Evolutionary conservation across 2,888 invertebrate genomes (phyloP).

Genomic region (Unio pictorum): DNA sequence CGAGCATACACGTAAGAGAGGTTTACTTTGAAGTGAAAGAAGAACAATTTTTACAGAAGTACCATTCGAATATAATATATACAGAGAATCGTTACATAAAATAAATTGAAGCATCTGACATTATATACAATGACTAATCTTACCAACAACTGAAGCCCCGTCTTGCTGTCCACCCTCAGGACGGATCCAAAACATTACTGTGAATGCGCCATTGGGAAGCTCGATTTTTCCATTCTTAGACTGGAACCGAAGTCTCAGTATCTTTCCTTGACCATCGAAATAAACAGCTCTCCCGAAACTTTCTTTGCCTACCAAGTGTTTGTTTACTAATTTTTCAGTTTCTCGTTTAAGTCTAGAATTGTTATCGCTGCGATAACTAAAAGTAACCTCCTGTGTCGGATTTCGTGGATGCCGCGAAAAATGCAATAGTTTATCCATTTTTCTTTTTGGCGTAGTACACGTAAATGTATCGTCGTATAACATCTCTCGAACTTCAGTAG

Average conservation of each 20-base stretch:
- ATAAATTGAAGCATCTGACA: background rate
- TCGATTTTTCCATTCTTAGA: slow-evolving; percentile 15
- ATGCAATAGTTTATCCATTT: slow-evolving; percentile 5
- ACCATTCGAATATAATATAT: background rate
- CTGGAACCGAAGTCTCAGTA: slow-evolving; percentile 28
- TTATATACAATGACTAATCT: slow-evolving; percentile 14
- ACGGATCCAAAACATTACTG: slow-evolving; percentile 54
- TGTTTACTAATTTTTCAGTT: background rate
- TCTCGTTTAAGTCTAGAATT: too few species aligned
- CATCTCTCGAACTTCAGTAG: too few species aligned
- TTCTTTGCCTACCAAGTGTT: background rate
- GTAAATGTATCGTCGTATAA: too few species aligned
- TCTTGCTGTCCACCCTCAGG: slow-evolving; percentile 60
- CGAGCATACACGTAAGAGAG: too few species aligned
- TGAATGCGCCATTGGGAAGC: slow-evolving; percentile 45
- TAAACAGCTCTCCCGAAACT: slow-evolving; percentile 42
- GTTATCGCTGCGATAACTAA: too few species aligned
- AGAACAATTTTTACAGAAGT: too few species aligned
- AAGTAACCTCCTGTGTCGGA: background rate
- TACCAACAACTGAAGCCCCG: slow-evolving; percentile 54
- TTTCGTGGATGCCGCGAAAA: slow-evolving; percentile 17
- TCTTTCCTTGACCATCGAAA: slow-evolving; percentile 39
- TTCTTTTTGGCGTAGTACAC: slow-evolving; percentile 6
- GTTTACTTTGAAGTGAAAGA: too few species aligned
- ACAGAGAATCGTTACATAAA: background rate